These are phyloP conservation scores for Psittacula echo DNA, from an alignment of 2,797 vertebrate species.

Conservation along the genomic window DNA sequence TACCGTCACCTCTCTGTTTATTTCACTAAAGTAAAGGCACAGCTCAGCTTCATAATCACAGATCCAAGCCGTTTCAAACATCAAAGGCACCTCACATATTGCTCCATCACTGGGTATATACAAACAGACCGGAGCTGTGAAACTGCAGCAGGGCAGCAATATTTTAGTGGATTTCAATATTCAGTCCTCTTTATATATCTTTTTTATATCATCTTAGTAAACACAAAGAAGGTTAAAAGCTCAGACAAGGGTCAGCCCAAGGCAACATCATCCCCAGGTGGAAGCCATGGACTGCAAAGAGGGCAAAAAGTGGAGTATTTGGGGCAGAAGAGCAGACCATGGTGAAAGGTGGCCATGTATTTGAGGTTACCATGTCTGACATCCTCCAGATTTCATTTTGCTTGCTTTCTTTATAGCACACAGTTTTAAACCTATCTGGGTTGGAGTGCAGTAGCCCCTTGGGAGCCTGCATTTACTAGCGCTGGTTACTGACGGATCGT, in stretches of 20 bases:
- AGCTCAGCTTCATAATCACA: background rate
- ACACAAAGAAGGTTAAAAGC: background rate
- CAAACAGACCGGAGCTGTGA: background rate
- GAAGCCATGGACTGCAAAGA: background rate
- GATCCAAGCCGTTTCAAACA: background rate
- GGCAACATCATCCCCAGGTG: background rate
- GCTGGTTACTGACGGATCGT: background rate
- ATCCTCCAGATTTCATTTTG: background rate
- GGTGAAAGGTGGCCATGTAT: background rate
- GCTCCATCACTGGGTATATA: background rate
- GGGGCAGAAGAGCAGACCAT: background rate
- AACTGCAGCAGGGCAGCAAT: background rate
- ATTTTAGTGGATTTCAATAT: background rate
- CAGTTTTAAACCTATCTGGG: background rate
- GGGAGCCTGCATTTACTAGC: background rate
- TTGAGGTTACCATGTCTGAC: background rate
- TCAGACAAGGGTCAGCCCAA: background rate
- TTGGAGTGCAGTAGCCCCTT: background rate
- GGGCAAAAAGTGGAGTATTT: background rate
- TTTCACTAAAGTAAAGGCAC: background rate
- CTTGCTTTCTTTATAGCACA: background rate
- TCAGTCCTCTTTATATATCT: background rate
- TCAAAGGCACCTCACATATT: background rate
- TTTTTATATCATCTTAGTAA: background rate
- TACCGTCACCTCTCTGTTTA: slow-evolving; percentile 35